These are phyloP conservation scores for Malurus elegans DNA, from an alignment of 2,113 vertebrate genomes.

Conservation along the genomic window DNA sequence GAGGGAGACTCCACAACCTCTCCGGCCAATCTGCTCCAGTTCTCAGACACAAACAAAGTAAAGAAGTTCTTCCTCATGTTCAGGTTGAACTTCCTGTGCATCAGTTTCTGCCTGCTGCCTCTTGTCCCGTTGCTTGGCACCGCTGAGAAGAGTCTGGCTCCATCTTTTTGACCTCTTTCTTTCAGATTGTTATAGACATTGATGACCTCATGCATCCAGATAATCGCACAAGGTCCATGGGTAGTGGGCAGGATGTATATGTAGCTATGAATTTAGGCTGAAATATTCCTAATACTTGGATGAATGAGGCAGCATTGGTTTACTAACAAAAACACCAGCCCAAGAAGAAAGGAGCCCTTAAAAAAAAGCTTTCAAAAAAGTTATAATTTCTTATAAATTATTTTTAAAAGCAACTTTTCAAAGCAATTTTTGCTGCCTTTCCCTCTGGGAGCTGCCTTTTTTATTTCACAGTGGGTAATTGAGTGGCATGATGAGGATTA, in stretches of 20 bases:
- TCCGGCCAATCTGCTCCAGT: not conserved
- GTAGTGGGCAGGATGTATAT: not conserved
- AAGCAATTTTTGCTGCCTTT: not conserved
- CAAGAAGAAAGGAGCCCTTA: not conserved
- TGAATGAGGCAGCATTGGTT: not conserved
- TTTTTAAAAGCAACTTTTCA: not conserved
- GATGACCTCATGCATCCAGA: not conserved
- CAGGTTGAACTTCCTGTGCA: not conserved
- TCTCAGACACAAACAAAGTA: not conserved
- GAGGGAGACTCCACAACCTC: not conserved
- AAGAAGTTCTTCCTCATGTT: not conserved
- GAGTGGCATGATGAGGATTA: not conserved
- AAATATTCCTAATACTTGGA: not conserved
- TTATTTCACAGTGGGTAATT: not conserved
- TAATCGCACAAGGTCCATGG: not conserved
- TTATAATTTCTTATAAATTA: not conserved
- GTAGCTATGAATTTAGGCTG: not conserved
- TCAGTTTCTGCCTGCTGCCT: not conserved
- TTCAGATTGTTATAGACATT: not conserved
- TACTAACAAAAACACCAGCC: not conserved
- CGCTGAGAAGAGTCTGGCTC: not conserved
- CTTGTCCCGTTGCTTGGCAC: not conserved
- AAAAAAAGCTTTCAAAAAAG: not conserved
- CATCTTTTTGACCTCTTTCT: not conserved
- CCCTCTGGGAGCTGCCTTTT: not conserved